Evolutionary conservation across 2,888 invertebrate species (phyloP).

Genomic region (Arrhopalites spinosus): DNA sequence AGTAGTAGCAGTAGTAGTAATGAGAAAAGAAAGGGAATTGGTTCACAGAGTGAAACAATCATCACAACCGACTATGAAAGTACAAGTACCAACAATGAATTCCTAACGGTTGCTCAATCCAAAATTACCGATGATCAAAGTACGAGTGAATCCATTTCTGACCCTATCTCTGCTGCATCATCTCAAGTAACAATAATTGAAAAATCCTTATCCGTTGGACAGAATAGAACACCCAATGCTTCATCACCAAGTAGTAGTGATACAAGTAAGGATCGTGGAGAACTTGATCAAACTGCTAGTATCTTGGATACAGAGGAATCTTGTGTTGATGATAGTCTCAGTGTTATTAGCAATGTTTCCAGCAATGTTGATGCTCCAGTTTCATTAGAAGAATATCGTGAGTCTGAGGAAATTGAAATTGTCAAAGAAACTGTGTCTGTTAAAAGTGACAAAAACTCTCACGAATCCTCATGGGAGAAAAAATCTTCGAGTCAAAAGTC

Average conservation of each 20-base stretch:
- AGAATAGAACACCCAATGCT: constrained; percentile 1
- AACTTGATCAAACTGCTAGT: constrained; percentile 24
- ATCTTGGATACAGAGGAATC: constrained; percentile 37
- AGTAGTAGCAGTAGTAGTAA: neutral
- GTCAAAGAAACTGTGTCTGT: constrained; percentile 34
- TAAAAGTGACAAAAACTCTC: constrained; percentile 5
- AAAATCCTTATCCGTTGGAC: constrained; percentile 20
- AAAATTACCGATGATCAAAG: constrained; percentile 28
- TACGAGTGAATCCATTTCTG: constrained; percentile 39
- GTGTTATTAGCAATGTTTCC: constrained; percentile 38
- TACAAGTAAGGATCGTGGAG: constrained; percentile 31
- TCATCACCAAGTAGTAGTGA: constrained; percentile 34
- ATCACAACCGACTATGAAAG: neutral
- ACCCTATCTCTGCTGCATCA: constrained; percentile 36
- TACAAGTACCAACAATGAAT: neutral
- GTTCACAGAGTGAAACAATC: neutral
- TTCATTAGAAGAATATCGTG: constrained; percentile 36
- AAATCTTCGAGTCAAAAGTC: constrained; percentile 15
- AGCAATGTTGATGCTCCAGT: constrained; percentile 19
- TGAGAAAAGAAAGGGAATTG: neutral
- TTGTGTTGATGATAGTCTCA: constrained; percentile 41
- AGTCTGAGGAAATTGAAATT: constrained; percentile 42
- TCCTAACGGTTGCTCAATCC: neutral
- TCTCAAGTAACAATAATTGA: constrained; percentile 42
- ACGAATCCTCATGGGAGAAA: constrained; percentile 3